Evolutionary conservation across 2,797 vertebrate genomes (phyloP).

Genomic region (Masticophis lateralis): DNA sequence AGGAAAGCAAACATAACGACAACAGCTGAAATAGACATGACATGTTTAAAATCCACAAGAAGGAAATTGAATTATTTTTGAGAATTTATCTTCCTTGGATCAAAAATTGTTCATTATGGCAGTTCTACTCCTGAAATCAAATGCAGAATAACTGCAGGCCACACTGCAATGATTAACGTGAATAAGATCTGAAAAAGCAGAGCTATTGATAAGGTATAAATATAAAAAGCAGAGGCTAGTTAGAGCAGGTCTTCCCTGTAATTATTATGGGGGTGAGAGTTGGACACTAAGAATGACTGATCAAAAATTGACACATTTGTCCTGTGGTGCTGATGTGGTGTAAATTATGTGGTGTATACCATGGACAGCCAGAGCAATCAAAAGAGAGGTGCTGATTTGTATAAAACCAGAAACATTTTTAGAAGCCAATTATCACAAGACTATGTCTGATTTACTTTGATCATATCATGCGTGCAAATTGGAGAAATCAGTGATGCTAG

Average conservation of each 20-base stretch:
- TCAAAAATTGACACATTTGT: background rate
- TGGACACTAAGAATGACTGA: background rate
- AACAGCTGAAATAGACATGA: background rate
- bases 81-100: background rate
- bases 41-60: background rate
- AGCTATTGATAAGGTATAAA: background rate
- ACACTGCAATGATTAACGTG: background rate
- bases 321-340: background rate
- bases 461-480: no score
- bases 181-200: background rate
- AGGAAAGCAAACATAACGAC: background rate
- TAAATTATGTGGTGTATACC: background rate
- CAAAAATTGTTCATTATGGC: background rate
- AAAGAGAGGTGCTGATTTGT: background rate
- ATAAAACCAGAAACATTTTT: background rate
- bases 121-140: background rate
- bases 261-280: background rate
- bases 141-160: background rate
- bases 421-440: background rate
- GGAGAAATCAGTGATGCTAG: no score
- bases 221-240: background rate
- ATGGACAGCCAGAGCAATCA: background rate
- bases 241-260: background rate
- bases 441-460: no score
- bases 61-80: background rate